phyloP scores from a whole-genome alignment of 2,797 vertebrate species.

The Strix occidentalis region DNA sequence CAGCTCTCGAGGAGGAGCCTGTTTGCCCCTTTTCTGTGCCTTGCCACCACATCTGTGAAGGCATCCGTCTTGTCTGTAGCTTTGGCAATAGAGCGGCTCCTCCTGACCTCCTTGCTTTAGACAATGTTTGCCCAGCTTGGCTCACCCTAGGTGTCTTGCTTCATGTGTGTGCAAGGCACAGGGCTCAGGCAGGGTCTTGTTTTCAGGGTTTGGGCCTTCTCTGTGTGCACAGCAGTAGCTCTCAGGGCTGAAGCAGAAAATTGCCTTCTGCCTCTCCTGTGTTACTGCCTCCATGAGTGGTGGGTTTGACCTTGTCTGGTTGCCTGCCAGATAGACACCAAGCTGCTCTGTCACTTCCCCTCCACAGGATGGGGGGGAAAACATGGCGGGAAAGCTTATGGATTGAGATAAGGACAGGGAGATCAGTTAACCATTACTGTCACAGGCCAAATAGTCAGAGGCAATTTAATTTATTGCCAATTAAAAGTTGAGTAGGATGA shows the following conservation, averaged over 20 bases:
- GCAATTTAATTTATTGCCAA: neutral
- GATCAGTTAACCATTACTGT: neutral
- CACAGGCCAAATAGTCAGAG: no score
- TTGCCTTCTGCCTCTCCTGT: neutral
- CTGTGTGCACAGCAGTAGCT: neutral
- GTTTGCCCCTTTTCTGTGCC: neutral
- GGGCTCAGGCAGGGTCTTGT: neutral
- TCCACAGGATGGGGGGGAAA: neutral
- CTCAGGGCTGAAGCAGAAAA: neutral
- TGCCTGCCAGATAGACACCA: neutral
- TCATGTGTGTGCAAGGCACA: neutral
- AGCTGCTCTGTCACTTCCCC: neutral
- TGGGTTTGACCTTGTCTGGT: neutral
- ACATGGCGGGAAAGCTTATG: neutral
- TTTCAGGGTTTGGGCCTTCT: neutral
- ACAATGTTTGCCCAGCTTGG: neutral
- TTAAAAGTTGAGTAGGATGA: neutral
- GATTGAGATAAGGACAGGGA: neutral
- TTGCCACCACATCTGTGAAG: rapidly evolving
- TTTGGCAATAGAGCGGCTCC: neutral
- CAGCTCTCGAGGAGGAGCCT: neutral
- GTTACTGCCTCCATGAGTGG: neutral
- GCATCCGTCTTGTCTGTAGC: neutral
- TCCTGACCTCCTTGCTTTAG: neutral
- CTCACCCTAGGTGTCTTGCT: neutral